A percentile compares a stretch with the other conserved stretches of the same genome.
Evolutionary conservation across 1,140 invertebrate genomes (phyloP).

Genomic region (Megalopta genalis): DNA sequence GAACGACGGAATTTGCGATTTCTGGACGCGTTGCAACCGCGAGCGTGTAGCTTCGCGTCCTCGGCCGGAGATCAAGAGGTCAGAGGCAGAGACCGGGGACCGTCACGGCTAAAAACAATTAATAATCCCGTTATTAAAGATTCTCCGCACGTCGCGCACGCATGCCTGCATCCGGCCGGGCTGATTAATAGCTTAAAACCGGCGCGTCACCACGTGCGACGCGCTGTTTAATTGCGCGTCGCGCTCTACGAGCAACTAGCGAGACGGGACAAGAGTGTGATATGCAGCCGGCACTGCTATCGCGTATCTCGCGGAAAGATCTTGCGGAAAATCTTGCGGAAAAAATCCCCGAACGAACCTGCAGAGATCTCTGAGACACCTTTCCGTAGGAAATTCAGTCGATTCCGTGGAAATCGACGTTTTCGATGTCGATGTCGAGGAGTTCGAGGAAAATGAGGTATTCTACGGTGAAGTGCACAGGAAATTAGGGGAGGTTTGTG

Average conservation of each 20-base stretch:
- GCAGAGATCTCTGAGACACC: no score
- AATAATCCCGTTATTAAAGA: constrained; percentile 49
- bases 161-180: constrained; percentile 6
- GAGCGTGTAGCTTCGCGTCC: background rate
- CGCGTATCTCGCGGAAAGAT: no score
- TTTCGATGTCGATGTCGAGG: no score
- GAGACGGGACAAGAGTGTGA: no score
- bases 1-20: background rate
- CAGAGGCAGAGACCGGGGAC: background rate
- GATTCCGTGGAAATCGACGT: no score
- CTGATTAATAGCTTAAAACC: constrained; percentile 49
- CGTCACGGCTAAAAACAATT: constrained; percentile 20
- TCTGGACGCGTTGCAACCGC: background rate
- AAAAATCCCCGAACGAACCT: no score
- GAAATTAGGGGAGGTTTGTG: no score
- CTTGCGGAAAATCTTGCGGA: no score
- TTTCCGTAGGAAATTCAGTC: no score
- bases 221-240: constrained; percentile 47
- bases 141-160: constrained; percentile 28
- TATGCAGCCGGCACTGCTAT: no score
- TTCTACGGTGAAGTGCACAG: no score
- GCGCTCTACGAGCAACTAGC: background rate
- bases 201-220: constrained; percentile 6
- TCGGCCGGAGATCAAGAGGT: background rate
- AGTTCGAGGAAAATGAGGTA: no score